phyloP scores from a whole-genome alignment of 2,797 vertebrate genomes.

The Apogon hyalosoma region DNA sequence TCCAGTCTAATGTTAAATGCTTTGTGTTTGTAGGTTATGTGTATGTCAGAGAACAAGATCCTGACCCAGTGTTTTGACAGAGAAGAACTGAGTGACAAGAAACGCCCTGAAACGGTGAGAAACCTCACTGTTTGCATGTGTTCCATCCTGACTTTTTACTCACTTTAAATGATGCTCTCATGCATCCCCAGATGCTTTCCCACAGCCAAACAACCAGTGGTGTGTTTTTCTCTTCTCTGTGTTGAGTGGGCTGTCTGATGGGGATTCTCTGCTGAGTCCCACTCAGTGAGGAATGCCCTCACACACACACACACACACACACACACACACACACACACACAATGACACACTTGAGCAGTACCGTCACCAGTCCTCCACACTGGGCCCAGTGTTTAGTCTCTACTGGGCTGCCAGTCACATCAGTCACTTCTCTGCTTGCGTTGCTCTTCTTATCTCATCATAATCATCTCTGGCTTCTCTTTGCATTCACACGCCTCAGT shows the following conservation, averaged over 20 bases:
- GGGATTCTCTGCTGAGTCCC: conserved; percentile 74
- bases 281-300: conserved; percentile 80
- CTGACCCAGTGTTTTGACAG: conserved; percentile 93
- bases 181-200: conserved; percentile 57
- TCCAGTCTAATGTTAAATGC: background rate
- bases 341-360: conserved; percentile 33
- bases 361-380: conserved; percentile 60
- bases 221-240: conserved; percentile 52
- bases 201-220: conserved; percentile 61
- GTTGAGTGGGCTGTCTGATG: conserved; percentile 53
- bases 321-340: conserved; percentile 47
- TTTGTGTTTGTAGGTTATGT: conserved; percentile 89
- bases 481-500: background rate
- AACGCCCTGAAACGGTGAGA: conserved; percentile 94
- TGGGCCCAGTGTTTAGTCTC: conserved; percentile 71
- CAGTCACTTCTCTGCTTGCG: conserved; percentile 34
- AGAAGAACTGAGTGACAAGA: conserved; percentile 95
- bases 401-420: conserved; percentile 27
- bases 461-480: conserved; percentile 11
- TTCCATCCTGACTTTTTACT: background rate
- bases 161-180: background rate
- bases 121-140: background rate
- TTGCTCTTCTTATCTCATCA: conserved; percentile 36
- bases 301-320: no score
- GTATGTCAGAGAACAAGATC: conserved; percentile 94